A percentile compares a stretch with the other conserved stretches of the same genome.
phyloP scores from a whole-genome alignment of 2,888 invertebrate genomes.

The Scaptomyza polygonia region DNA sequence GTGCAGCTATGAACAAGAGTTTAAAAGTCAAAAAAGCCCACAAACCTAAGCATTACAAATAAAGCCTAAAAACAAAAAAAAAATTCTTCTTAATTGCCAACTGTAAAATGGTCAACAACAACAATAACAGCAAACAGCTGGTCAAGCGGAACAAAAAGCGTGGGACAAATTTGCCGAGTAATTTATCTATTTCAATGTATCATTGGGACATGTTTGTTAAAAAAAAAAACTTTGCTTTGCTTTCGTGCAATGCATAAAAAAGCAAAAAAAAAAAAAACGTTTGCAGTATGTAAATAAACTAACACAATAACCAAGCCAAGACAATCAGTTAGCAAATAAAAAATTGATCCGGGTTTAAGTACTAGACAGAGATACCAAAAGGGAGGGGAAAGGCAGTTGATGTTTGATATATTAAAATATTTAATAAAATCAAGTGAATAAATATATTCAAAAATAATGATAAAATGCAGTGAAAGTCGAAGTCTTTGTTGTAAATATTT shows the following conservation, averaged over 20 bases:
- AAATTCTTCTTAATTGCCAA: constrained; percentile 22
- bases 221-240: not conserved
- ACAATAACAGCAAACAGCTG: too few relatives aligned
- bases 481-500: constrained; percentile 10
- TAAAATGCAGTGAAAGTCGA: constrained; percentile 3
- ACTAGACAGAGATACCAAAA: not conserved
- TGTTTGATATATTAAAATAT: too few relatives aligned
- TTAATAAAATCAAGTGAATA: too few relatives aligned
- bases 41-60: not conserved
- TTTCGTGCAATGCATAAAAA: constrained; percentile 7
- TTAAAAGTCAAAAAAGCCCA: constrained; percentile 6
- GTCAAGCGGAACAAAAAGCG: constrained; percentile 19
- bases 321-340: not conserved
- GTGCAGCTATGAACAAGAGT: constrained; percentile 2
- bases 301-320: not conserved
- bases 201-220: constrained; percentile 5
- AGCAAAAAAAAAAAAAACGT: not conserved
- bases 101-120: constrained; percentile 15
- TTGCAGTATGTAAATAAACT: constrained; percentile 8
- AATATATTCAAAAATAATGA: too few relatives aligned
- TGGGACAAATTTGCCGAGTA: constrained; percentile 23
- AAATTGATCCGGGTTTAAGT: constrained; percentile 12
- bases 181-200: constrained; percentile 29
- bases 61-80: not conserved
- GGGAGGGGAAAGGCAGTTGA: not conserved